Percentiles rank a stretch among this genome's conserved stretches.
These are phyloP conservation scores for Psettodes erumei DNA, from an alignment of 2,113 vertebrate species.

Conservation along the genomic window DNA sequence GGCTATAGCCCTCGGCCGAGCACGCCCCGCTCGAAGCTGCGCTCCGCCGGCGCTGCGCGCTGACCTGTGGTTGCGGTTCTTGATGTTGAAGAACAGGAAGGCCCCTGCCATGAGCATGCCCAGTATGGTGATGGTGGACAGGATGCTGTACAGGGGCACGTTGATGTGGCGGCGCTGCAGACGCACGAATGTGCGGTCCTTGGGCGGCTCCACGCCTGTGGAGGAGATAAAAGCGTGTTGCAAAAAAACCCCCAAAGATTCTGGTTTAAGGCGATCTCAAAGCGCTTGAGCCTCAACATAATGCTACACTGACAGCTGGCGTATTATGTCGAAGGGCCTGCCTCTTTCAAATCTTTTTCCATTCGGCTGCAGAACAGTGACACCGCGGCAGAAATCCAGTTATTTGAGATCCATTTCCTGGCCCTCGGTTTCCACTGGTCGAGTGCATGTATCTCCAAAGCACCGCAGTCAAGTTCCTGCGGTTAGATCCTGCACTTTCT, in stretches of 20 bases:
- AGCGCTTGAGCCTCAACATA: background rate
- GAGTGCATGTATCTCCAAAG: conserved; percentile 34
- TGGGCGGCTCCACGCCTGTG: conserved; percentile 93
- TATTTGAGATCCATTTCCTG: conserved; percentile 43
- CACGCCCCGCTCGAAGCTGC: background rate
- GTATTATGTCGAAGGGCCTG: no score
- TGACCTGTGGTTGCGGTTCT: conserved; percentile 99
- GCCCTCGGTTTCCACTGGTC: conserved; percentile 26
- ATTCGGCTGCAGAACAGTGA: conserved; percentile 26
- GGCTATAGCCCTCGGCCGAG: background rate
- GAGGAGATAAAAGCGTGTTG: background rate
- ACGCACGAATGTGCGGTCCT: conserved; percentile 95
- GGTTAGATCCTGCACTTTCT: conserved; percentile 55
- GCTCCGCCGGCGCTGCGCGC: background rate
- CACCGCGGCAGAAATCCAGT: conserved; percentile 13
- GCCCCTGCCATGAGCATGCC: conserved; percentile 99
- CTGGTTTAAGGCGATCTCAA: background rate
- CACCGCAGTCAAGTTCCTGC: conserved; percentile 50
- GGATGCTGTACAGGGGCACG: conserved; percentile 97
- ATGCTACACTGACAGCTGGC: background rate
- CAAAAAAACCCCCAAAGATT: background rate
- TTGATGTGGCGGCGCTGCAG: conserved; percentile 96
- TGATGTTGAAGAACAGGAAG: conserved; percentile 99
- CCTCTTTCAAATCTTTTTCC: background rate
- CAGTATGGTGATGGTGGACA: conserved; percentile 95